These are phyloP conservation scores for Oreocharis arfaki DNA, from an alignment of 2,113 vertebrate genomes.

Conservation along the genomic window DNA sequence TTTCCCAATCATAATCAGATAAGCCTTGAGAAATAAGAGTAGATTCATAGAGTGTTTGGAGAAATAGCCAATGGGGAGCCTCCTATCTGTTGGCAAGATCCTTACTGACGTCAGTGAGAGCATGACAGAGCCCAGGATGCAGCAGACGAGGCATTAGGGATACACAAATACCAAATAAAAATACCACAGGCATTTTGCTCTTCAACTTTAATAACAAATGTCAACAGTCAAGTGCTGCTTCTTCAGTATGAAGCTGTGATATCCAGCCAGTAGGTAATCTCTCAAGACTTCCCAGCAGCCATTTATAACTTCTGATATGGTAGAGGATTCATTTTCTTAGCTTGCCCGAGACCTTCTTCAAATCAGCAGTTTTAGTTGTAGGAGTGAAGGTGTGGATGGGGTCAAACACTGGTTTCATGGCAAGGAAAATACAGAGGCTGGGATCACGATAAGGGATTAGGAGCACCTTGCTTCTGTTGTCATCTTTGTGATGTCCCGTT, in stretches of 20 bases:
- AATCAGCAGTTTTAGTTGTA: not conserved
- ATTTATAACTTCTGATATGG: conserved; percentile 20
- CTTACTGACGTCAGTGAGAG: not conserved
- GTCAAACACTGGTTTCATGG: not conserved
- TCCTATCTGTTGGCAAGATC: not conserved
- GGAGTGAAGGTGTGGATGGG: not conserved
- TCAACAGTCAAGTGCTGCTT: conserved; percentile 32
- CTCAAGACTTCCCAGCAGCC: not conserved
- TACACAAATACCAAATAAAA: conserved; percentile 55
- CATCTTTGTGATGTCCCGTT: not conserved
- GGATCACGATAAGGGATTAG: not conserved
- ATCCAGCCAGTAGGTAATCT: conserved; percentile 6
- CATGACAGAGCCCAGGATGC: not conserved
- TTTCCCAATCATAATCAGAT: conserved; percentile 29
- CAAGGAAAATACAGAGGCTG: not conserved
- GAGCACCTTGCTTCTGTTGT: not conserved
- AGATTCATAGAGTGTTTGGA: not conserved
- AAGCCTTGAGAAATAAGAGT: conserved; percentile 2
- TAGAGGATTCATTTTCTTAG: not conserved
- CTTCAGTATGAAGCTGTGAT: not conserved
- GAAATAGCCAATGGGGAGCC: conserved; percentile 12
- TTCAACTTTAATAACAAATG: conserved; percentile 46
- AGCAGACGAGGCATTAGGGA: not conserved
- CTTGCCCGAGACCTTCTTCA: not conserved
- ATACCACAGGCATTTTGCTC: conserved; percentile 28